Evolutionary conservation across 1,140 invertebrate genomes (phyloP), one percentile per base, ranked within the genome.

Genomic region (Drepana arcuata): DNA sequence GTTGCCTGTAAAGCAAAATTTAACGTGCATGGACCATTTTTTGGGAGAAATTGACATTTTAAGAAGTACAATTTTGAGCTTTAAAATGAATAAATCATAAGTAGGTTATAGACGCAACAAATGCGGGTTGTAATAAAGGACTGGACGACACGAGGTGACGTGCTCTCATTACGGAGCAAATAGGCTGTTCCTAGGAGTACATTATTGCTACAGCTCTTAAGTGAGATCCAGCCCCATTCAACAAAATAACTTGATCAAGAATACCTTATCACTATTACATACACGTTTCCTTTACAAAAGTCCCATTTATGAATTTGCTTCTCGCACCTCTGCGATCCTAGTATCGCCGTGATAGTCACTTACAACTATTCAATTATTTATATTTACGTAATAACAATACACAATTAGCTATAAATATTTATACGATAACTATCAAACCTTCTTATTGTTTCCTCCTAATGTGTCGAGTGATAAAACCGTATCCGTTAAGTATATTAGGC

Each of bases 401-500:
- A 79, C 74, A 79, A 74, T 82, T 82, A 78, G 74, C 78, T 79
- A 82, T 82, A 82, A 82, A 82, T 82, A 82, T 81, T 81, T 81
- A 78, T 79, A 79, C 59, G 72, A 71, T 82, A 73, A 77, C 69
- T 75, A 78, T 78, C 65, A 75, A 81, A 79, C 74, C 60, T 48
- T 61, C 59, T 78, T 78, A 71, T 78, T 78, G 67, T 77, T 75
- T 59, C 53, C 60, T 63, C 58, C 57, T 68, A 63, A 61, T 60
- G 54, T 57, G 64, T 56, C 59, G 54, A 57, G 43, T 63, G 65
- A 72, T 68, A 66, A 62, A 58, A 73, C 63, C 43, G 40, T 50
- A 45, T 44, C n/a, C 21, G 32, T 58, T 57, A 48, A 52, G 6
- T n/a, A 3, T 26, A 26, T 59, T 67, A 57, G 72, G 59, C 59